A percentile compares a stretch with the other conserved stretches of the same genome.
phyloP scores from a whole-genome alignment of 2,888 invertebrate genomes.

The Oasisia sp. region DNA sequence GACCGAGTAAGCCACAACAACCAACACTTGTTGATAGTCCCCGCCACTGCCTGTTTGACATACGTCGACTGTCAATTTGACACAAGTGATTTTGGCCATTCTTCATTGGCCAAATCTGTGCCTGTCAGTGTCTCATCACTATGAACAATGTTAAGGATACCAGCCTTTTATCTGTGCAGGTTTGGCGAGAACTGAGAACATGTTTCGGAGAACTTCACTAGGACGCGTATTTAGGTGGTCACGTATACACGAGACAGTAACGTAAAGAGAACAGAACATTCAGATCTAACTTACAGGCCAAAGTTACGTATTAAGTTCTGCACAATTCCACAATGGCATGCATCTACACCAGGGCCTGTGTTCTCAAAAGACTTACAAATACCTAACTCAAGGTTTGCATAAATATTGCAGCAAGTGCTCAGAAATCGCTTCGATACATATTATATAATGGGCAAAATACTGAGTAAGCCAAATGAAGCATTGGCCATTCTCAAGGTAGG shows the following conservation, averaged over 20 bases:
- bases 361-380: too few relatives aligned
- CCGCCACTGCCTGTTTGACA: background rate
- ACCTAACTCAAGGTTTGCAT: too few relatives aligned
- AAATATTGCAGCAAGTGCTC: too few relatives aligned
- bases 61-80: background rate
- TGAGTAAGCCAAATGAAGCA: too few relatives aligned
- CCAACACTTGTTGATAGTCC: background rate
- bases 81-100: background rate
- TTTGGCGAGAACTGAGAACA: background rate
- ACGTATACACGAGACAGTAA: background rate
- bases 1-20: background rate
- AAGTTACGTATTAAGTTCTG: background rate
- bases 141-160: background rate
- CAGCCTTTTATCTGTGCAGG: background rate
- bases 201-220: background rate
- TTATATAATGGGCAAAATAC: too few relatives aligned
- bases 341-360: background rate
- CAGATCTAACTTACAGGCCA: background rate
- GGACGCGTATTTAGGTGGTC: background rate
- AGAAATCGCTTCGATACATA: too few relatives aligned
- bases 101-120: background rate
- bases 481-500: too few relatives aligned
- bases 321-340: background rate
- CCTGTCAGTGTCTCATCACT: background rate
- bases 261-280: background rate